These are phyloP conservation scores for Notolepis coatsorum DNA, from an alignment of 2,797 vertebrate species.

Conservation along the genomic window DNA sequence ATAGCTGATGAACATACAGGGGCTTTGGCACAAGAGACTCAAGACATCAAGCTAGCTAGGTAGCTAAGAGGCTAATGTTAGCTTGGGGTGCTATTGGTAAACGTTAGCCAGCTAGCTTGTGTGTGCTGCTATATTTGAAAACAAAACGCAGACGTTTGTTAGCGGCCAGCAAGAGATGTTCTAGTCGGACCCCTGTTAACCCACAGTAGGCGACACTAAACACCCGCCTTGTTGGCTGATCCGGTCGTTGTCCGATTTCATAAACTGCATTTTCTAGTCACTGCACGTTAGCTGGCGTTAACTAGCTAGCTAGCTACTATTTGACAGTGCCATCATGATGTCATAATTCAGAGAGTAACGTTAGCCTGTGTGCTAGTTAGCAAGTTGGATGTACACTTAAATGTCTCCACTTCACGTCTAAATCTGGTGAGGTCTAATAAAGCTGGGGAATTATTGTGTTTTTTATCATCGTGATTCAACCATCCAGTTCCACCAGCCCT, in stretches of 20 bases:
- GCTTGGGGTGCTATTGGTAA: slow-evolving; percentile 25
- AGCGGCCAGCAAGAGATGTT: background rate
- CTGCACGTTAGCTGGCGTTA: background rate
- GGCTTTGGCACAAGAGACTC: slow-evolving; percentile 10
- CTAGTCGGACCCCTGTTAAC: slow-evolving; percentile 2
- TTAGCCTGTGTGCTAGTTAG: background rate
- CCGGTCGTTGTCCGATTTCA: background rate
- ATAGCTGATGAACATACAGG: background rate
- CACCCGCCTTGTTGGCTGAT: background rate
- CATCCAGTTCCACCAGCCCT: background rate
- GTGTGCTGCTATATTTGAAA: slow-evolving; percentile 37
- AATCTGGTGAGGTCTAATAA: background rate
- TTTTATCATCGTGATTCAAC: background rate
- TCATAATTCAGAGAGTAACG: background rate
- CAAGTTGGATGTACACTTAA: background rate
- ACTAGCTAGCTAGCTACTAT: background rate
- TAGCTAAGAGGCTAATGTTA: slow-evolving; percentile 41
- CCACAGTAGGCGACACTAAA: background rate
- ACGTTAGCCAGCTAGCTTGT: slow-evolving; percentile 31
- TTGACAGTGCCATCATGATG: background rate
- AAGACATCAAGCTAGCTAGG: slow-evolving; percentile 3
- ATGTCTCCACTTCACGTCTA: background rate
- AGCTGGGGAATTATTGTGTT: background rate
- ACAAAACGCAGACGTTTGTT: slow-evolving; percentile 39
- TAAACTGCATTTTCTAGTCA: background rate